Conservation (phyloP, 2,888 invertebrate species). For the Aromia moschata region DNA sequence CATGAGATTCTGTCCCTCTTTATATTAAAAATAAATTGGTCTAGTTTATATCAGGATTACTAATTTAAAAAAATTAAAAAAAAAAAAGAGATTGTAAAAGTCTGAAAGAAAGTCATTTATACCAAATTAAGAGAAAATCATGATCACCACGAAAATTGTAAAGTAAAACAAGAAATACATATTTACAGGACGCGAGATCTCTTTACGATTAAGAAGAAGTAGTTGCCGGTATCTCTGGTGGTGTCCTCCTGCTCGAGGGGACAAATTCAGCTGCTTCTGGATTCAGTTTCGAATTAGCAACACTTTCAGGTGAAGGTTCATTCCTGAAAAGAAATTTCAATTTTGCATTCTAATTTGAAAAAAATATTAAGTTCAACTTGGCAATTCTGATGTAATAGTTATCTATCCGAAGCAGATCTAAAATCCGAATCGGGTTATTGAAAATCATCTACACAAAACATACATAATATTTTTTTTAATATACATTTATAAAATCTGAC, state of each 20-base stretch:
- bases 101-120: conserved; percentile 12
- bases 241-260: conserved; percentile 62
- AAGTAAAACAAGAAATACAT: conserved; percentile 40
- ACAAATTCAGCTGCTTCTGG: conserved; percentile 88
- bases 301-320: conserved; percentile 50
- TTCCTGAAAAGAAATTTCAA: conserved; percentile 31
- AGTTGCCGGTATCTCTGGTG: conserved; percentile 40
- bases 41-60: conserved; percentile 6
- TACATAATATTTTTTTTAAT: no score
- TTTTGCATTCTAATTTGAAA: background rate
- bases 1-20: conserved; percentile 23
- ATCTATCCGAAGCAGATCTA: no score
- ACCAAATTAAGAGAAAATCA: conserved; percentile 23
- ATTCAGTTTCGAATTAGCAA: conserved; percentile 78
- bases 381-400: no score
- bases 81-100: conserved; percentile 14
- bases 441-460: no score
- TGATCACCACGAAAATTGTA: conserved; percentile 24
- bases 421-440: no score
- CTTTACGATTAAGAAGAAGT: conserved; percentile 40
- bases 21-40: conserved; percentile 30
- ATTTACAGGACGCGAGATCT: conserved; percentile 45
- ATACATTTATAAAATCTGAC: no score
- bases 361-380: no score
- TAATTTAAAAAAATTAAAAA: conserved; percentile 18